Conservation (phyloP, 2,797 vertebrate genomes). For the Pteropus rufus region DNA sequence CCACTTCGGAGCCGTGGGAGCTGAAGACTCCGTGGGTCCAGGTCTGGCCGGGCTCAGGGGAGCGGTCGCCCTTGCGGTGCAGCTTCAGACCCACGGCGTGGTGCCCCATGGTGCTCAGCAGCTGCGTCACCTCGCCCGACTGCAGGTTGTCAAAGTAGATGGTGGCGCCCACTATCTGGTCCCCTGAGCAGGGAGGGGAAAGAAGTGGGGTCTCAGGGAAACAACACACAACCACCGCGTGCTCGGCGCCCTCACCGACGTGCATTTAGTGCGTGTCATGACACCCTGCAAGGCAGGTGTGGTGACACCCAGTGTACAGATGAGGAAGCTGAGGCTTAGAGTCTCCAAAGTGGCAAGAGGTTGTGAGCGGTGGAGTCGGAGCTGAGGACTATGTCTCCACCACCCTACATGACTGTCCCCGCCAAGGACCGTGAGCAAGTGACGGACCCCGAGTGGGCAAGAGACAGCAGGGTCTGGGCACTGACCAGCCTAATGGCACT, state of each 20-base stretch:
- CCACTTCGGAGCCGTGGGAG: slow-evolving; percentile 87
- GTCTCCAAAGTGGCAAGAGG: not conserved
- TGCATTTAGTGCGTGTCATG: fast-evolving
- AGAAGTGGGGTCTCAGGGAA: not conserved
- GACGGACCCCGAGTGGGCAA: not conserved
- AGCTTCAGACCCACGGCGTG: slow-evolving; percentile 95
- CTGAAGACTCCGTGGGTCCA: slow-evolving; percentile 67
- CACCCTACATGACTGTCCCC: fast-evolving
- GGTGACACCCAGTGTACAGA: not conserved
- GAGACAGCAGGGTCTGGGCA: not conserved
- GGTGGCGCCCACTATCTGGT: slow-evolving; percentile 96
- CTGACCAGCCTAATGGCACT: not conserved
- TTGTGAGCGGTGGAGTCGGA: not conserved
- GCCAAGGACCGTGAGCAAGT: not conserved
- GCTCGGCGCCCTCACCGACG: not conserved
- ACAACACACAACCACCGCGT: not conserved
- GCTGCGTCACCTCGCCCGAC: slow-evolving; percentile 91
- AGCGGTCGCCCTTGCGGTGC: slow-evolving; percentile 91
- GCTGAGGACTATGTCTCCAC: not conserved
- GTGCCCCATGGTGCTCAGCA: slow-evolving; percentile 91
- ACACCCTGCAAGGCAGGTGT: not conserved
- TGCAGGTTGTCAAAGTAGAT: slow-evolving; percentile 96
- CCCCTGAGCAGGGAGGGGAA: slow-evolving; percentile 82
- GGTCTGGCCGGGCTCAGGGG: slow-evolving; percentile 85
- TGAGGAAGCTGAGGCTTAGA: not conserved